Evolutionary conservation across 2,797 vertebrate species (phyloP).

Genomic region (Prionace glauca): DNA sequence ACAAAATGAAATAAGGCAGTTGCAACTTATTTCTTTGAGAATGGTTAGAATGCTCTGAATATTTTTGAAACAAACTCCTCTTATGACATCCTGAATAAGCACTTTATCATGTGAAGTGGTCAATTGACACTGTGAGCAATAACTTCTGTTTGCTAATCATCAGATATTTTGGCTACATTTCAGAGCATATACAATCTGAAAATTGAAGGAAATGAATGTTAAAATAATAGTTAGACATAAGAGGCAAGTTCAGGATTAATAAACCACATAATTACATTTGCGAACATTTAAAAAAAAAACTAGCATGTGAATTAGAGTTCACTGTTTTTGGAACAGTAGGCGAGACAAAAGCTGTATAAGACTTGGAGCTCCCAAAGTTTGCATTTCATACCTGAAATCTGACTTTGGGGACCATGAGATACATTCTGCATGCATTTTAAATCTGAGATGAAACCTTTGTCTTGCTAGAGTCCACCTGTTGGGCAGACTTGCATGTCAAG

Average conservation of each 20-base stretch:
- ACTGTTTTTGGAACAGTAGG: not conserved
- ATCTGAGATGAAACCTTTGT: not conserved
- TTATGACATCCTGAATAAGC: not conserved
- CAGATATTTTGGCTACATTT: not conserved
- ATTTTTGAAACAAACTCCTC: not conserved
- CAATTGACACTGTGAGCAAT: not conserved
- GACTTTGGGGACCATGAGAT: not conserved
- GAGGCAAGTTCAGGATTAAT: not conserved
- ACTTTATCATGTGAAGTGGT: not conserved
- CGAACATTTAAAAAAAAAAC: not conserved
- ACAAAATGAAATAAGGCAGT: not conserved
- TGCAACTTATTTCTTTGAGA: not conserved
- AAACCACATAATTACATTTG: not conserved
- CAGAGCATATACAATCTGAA: not conserved
- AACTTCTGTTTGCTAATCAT: not conserved
- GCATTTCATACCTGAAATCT: not conserved
- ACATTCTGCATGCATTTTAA: not conserved
- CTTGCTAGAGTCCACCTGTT: not conserved
- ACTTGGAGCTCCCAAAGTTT: not conserved
- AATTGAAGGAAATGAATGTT: not conserved
- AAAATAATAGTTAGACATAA: not conserved
- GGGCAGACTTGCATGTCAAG: not conserved
- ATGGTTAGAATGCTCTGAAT: not conserved
- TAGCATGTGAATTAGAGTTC: not conserved
- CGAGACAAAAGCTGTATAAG: not conserved